phyloP scores from a whole-genome alignment of 2,888 invertebrate species.

The Troilus luridus region DNA sequence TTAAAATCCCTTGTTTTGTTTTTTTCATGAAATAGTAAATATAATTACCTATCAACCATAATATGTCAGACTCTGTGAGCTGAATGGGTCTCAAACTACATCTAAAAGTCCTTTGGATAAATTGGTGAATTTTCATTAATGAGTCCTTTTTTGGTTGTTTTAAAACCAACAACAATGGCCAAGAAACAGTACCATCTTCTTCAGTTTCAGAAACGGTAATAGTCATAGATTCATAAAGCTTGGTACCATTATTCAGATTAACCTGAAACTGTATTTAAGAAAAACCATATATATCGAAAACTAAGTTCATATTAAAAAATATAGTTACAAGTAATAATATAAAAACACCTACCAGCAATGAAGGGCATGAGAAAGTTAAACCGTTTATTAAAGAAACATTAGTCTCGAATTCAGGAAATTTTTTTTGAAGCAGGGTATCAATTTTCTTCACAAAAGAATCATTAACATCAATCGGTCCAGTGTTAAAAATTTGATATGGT shows the following conservation, averaged over 20 bases:
- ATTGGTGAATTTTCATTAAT: constrained; percentile 7
- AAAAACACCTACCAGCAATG: constrained; percentile 30
- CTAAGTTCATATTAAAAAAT: not conserved
- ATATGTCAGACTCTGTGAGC: not conserved
- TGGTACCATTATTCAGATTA: constrained; percentile 18
- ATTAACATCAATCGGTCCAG: not conserved
- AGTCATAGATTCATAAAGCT: constrained; percentile 40
- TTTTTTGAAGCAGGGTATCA: not conserved
- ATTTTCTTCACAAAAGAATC: constrained; percentile 24
- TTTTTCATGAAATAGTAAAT: not conserved
- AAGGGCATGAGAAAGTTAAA: constrained; percentile 4
- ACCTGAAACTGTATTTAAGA: constrained; percentile 3
- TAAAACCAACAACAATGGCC: constrained; percentile 16
- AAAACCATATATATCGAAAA: not conserved
- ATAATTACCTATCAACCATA: constrained; percentile 42
- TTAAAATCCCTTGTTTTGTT: too few relatives aligned
- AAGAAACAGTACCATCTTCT: not conserved
- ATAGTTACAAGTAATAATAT: not conserved
- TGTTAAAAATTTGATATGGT: constrained; percentile 23
- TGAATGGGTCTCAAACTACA: not conserved
- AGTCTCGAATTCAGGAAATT: not conserved
- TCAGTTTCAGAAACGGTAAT: constrained; percentile 43
- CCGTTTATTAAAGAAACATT: constrained; percentile 11
- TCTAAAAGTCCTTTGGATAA: constrained; percentile 19
- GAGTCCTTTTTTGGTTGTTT: not conserved